Evolutionary conservation across 2,888 invertebrate genomes (phyloP).

Genomic region (Campoplex capitator): DNA sequence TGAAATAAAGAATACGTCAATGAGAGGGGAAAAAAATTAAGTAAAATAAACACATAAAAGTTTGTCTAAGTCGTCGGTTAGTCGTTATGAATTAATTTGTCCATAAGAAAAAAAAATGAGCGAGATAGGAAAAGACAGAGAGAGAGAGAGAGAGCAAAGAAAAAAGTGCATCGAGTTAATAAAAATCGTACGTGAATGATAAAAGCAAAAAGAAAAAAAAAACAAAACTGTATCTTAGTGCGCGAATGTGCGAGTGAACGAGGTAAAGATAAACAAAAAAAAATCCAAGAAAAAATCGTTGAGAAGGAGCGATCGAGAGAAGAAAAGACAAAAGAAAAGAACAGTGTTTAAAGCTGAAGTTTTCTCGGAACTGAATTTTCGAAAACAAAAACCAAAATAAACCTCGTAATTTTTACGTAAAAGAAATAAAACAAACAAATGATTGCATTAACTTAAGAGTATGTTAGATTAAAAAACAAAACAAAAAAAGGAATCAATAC

Average conservation of each 20-base stretch:
- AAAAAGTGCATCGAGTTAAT: slow-evolving; percentile 3
- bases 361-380: slow-evolving; percentile 41
- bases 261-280: slow-evolving; percentile 66
- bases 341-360: slow-evolving; percentile 33
- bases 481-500: slow-evolving; percentile 38
- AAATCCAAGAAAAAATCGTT: slow-evolving; percentile 39
- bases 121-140: slow-evolving; percentile 59
- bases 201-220: neutral
- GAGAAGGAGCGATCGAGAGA: slow-evolving; percentile 47
- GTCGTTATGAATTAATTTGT: slow-evolving; percentile 78
- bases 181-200: neutral
- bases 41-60: slow-evolving; percentile 60
- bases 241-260: slow-evolving; percentile 61
- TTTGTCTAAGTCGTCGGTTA: slow-evolving; percentile 80
- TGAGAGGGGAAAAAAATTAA: slow-evolving; percentile 52
- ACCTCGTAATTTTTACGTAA: slow-evolving; percentile 60
- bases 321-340: slow-evolving; percentile 14
- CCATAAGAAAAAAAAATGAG: slow-evolving; percentile 66
- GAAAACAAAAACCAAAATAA: slow-evolving; percentile 45
- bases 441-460: slow-evolving; percentile 66
- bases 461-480: slow-evolving; percentile 58
- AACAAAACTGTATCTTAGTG: slow-evolving; percentile 36
- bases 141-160: neutral
- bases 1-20: slow-evolving; percentile 45
- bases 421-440: slow-evolving; percentile 37